Conservation (phyloP, 2,113 vertebrate genomes). For the Isurus oxyrinchus region DNA sequence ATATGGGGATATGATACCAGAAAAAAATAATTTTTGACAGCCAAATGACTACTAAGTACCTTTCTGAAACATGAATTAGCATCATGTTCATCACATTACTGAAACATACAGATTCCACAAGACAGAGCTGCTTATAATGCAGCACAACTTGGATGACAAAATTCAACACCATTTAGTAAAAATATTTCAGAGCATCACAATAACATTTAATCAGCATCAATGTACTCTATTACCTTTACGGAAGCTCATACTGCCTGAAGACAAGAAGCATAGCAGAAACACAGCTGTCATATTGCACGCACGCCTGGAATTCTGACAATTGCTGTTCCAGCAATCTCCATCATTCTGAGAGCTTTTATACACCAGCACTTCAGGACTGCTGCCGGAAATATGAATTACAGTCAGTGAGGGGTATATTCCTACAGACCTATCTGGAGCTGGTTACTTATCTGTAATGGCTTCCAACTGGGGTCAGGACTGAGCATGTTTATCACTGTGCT, state of each 20-base stretch:
- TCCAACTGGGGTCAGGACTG: slow-evolving; percentile 45
- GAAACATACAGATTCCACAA: not conserved
- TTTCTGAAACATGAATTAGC: slow-evolving; percentile 1
- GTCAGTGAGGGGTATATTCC: slow-evolving; percentile 38
- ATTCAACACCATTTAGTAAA: not conserved
- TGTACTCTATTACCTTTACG: slow-evolving; percentile 33
- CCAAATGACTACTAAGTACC: not conserved
- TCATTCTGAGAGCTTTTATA: slow-evolving; percentile 26
- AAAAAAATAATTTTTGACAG: not conserved
- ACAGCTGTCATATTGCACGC: slow-evolving; percentile 32
- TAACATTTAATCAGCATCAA: slow-evolving; percentile 18
- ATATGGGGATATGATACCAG: not conserved
- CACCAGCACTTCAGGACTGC: slow-evolving; percentile 28
- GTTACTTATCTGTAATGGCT: slow-evolving; percentile 42
- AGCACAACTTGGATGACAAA: not conserved
- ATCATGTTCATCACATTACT: not conserved
- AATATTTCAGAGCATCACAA: not conserved
- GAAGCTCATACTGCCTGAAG: slow-evolving; percentile 31
- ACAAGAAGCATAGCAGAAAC: slow-evolving; percentile 33
- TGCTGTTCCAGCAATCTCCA: slow-evolving; percentile 24
- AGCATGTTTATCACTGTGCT: slow-evolving; percentile 44
- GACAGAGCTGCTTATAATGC: not conserved
- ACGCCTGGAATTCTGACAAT: slow-evolving; percentile 26
- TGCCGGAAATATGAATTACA: slow-evolving; percentile 28
- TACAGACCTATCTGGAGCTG: slow-evolving; percentile 45